Conservation (phyloP, 1,140 invertebrate genomes). For the Heliconius hewitsoni region DNA sequence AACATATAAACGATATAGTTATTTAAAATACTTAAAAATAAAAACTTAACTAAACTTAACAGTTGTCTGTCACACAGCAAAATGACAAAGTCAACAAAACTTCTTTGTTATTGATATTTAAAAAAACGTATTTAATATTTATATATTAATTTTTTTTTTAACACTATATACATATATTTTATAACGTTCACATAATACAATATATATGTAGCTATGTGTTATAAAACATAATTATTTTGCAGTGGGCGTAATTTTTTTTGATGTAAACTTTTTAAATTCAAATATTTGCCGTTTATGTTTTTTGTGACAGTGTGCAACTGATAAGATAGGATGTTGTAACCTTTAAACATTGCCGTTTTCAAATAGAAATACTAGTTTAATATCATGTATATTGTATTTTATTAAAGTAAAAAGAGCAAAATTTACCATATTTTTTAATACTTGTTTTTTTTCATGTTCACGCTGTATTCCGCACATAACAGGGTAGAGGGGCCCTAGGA, state of each 20-base stretch:
- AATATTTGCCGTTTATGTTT: constrained; percentile 20
- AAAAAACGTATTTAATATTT: too few relatives aligned
- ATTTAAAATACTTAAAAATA: too few relatives aligned
- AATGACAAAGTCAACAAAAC: too few relatives aligned
- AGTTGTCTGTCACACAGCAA: too few relatives aligned
- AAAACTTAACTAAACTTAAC: too few relatives aligned
- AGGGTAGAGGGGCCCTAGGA: too few relatives aligned
- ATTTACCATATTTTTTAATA: background rate
- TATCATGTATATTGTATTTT: background rate
- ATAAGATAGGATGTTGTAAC: constrained; percentile 25
- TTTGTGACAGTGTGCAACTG: constrained; percentile 7
- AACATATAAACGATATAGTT: too few relatives aligned
- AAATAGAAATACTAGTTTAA: background rate
- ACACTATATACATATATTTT: background rate
- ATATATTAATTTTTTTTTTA: background rate
- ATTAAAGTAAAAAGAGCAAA: background rate
- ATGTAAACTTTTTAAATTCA: background rate
- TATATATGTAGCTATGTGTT: too few relatives aligned
- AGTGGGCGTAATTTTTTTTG: background rate
- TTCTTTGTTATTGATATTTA: too few relatives aligned
- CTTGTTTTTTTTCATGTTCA: background rate
- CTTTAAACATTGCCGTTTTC: background rate
- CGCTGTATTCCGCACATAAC: too few relatives aligned
- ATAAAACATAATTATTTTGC: background rate
- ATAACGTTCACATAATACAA: background rate